phyloP scores from a whole-genome alignment of 2,113 vertebrate genomes.

The Nothoprocta perdicaria region DNA sequence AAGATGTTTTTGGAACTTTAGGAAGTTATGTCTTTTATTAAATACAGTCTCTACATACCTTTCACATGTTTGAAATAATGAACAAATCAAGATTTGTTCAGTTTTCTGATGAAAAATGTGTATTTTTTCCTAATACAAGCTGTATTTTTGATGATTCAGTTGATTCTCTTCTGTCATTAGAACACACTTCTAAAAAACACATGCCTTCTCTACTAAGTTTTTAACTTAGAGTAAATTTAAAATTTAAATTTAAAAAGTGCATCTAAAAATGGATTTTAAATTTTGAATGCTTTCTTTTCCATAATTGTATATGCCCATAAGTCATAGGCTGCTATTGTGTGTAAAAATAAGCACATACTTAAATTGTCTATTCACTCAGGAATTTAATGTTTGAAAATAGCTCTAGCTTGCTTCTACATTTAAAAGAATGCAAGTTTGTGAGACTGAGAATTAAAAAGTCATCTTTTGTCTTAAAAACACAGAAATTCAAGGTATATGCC shows the following conservation, averaged over 20 bases:
- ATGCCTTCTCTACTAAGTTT: not conserved
- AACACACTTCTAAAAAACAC: too few relatives aligned
- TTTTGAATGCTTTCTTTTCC: not conserved
- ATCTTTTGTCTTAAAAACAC: not conserved
- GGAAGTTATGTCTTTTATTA: not conserved
- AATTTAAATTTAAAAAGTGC: not conserved
- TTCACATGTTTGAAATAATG: not conserved
- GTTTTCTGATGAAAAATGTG: not conserved
- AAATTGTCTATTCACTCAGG: not conserved
- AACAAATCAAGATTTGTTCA: not conserved
- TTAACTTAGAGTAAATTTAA: not conserved
- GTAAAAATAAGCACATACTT: not conserved
- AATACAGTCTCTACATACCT: fast-evolving
- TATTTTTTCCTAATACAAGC: not conserved
- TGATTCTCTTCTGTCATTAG: not conserved
- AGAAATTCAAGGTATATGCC: not conserved
- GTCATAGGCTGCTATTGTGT: not conserved
- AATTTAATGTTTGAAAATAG: not conserved
- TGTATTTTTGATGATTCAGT: not conserved
- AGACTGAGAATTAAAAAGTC: not conserved
- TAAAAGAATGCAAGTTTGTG: not conserved
- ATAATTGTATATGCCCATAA: not conserved
- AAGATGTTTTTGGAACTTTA: slow-evolving; percentile 58
- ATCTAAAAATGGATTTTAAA: not conserved
- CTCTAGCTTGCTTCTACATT: not conserved